A percentile compares a stretch with the other conserved stretches of the same genome.
These are phyloP conservation scores for Seladonia tumulorum DNA, from an alignment of 2,888 invertebrate species.

Conservation along the genomic window DNA sequence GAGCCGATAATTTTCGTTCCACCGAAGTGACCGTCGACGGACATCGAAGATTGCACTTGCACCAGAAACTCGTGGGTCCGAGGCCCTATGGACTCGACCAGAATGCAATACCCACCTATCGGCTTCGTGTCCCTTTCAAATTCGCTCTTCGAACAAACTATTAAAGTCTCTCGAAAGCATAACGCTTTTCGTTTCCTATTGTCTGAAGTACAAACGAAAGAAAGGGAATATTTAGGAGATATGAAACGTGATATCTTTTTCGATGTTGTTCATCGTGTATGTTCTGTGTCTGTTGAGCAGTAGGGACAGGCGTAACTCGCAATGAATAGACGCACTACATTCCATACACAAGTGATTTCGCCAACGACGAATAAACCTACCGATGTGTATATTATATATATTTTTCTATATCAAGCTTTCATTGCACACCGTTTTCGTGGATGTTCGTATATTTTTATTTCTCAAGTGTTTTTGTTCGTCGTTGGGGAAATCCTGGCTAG, in stretches of 20 bases:
- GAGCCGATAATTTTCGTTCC: constrained; percentile 87
- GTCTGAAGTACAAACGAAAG: constrained; percentile 60
- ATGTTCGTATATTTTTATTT: constrained; percentile 39
- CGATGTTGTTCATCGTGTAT: background rate
- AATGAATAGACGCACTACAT: constrained; percentile 29
- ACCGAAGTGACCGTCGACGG: constrained; percentile 86
- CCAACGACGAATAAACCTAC: constrained; percentile 35
- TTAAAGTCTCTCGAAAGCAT: constrained; percentile 76
- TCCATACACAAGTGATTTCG: constrained; percentile 41
- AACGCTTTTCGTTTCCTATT: constrained; percentile 63
- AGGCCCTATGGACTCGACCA: constrained; percentile 84
- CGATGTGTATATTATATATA: constrained; percentile 46
- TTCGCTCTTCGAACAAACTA: constrained; percentile 69
- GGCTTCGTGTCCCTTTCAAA: constrained; percentile 54
- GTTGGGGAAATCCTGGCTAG: constrained; percentile 28
- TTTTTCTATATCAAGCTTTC: constrained; percentile 44
- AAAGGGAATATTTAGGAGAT: background rate
- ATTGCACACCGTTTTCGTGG: constrained; percentile 25
- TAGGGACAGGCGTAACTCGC: background rate
- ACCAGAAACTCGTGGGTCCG: constrained; percentile 86
- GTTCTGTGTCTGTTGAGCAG: background rate
- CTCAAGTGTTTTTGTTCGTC: constrained; percentile 41
- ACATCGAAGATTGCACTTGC: constrained; percentile 87
- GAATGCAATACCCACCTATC: constrained; percentile 74
- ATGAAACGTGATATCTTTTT: constrained; percentile 12